Evolutionary conservation across 2,797 vertebrate genomes (phyloP).

Genomic region (Enteromius unitaeniatus): DNA sequence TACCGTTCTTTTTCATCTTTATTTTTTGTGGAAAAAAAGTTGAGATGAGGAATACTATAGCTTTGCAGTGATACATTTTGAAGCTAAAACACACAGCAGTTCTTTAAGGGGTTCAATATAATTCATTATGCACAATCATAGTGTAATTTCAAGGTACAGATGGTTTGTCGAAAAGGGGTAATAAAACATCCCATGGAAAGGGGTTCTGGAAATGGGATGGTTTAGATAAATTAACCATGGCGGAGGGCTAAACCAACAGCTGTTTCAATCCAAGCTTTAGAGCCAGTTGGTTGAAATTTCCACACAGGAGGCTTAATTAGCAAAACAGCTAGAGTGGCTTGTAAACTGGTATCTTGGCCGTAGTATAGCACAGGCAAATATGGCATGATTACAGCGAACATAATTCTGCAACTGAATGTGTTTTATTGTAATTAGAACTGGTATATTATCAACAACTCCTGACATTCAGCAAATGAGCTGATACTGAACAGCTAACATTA

Average conservation of each 20-base stretch:
- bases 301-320: conserved; percentile 28
- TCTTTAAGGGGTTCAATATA: conserved; percentile 52
- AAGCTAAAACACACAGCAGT: conserved; percentile 11
- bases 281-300: conserved; percentile 29
- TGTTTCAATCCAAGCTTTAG: conserved; percentile 44
- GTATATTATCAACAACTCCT: neutral
- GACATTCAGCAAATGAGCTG: neutral
- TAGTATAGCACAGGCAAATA: neutral
- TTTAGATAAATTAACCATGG: conserved; percentile 49
- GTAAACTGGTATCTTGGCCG: neutral
- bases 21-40: conserved; percentile 4
- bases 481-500: neutral
- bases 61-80: neutral
- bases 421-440: conserved; percentile 26
- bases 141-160: conserved; percentile 65
- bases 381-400: neutral
- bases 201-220: conserved; percentile 38
- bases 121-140: conserved; percentile 68
- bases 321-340: conserved; percentile 13
- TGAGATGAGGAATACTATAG: neutral
- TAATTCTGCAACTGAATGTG: neutral
- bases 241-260: conserved; percentile 46
- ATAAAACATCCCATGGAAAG: conserved; percentile 49
- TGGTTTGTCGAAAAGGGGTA: conserved; percentile 57
- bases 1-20: neutral